These are phyloP conservation scores for Hypotaenidia philippensis DNA, from an alignment of 2,797 vertebrate genomes.

Conservation along the genomic window DNA sequence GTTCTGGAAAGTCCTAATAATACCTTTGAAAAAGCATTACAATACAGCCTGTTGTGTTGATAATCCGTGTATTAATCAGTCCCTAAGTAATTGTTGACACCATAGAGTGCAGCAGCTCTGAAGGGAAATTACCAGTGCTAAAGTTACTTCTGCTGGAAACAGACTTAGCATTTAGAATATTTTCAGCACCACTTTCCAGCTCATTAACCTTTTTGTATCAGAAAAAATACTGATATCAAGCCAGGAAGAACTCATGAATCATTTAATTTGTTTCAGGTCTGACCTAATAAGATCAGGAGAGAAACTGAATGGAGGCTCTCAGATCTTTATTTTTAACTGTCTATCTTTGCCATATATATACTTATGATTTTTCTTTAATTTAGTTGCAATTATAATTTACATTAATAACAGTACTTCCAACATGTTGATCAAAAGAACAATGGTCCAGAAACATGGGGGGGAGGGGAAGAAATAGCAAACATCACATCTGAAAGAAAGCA, in stretches of 20 bases:
- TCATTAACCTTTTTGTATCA: constrained; percentile 58
- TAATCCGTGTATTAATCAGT: neutral
- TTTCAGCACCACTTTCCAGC: constrained; percentile 2
- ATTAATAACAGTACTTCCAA: neutral
- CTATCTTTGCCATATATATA: neutral
- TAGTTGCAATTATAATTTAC: neutral
- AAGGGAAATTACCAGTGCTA: neutral
- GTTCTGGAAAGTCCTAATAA: neutral
- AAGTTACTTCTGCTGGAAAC: constrained; percentile 11
- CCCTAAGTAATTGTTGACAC: neutral
- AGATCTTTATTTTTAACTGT: constrained; percentile 24
- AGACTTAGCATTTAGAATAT: constrained; percentile 37
- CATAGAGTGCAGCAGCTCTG: neutral
- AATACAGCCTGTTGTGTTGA: neutral
- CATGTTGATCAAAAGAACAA: neutral
- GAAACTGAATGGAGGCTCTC: constrained; percentile 7
- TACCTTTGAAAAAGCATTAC: neutral
- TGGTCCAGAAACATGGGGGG: neutral
- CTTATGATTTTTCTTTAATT: neutral
- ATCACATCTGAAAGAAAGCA: neutral
- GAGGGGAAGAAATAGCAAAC: neutral
- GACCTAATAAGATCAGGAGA: constrained; percentile 11
- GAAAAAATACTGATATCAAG: constrained; percentile 45
- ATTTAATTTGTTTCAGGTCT: constrained; percentile 69
- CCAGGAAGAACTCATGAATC: constrained; percentile 56